Base-by-base conservation (phyloP, 1,140 invertebrate genomes). In the Bombus terrestris region DNA sequence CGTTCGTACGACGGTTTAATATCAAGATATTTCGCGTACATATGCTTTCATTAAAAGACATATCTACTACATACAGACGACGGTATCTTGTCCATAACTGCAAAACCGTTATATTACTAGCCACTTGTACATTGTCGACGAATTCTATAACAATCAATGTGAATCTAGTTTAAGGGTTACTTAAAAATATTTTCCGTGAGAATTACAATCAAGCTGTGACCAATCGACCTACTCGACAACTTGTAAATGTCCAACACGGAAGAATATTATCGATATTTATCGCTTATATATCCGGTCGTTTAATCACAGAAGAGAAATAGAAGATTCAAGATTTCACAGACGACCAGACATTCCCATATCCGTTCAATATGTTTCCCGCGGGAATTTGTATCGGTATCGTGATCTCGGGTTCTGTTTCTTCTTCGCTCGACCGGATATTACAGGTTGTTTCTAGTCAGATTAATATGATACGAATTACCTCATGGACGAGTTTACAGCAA, bases 281-380 rank as follows among this genome's bases (percentile, higher is more conserved):
- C 53, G 13, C 57, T 1, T 35, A 41, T 35, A 41, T 41, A 64
- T 74, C 57, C 71, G 57, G 57, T n/a, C 32, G 28, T 18, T 74
- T 82, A 82, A 82, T 74, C 71, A n/a, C 3, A 43, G 37, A 41
- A 13, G 5, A 81, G 69, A 73, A 81, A 74, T 41, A 28, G 39
- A 81, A 81, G 69, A 43, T 28, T 37, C 47, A 37, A 18, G n/a
- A 37, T 41, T 32, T 59, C 25, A 41, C 37, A 15, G 13, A 69
- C 66, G 3, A 9, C 28, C 18, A 22, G 47, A 53, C 59, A 12
- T 66, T 80, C 43, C 35, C 25, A 28, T 73, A 74, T 82, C 80
- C 69, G 25, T 74, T 25, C 32, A 18, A 37, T 35, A 25, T 4
- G 37, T 47, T 82, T 74, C 57, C 53, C 80, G 78, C 18, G 22